Evolutionary conservation across 1,140 invertebrate species (phyloP).

Genomic region (Orussus abietinus): DNA sequence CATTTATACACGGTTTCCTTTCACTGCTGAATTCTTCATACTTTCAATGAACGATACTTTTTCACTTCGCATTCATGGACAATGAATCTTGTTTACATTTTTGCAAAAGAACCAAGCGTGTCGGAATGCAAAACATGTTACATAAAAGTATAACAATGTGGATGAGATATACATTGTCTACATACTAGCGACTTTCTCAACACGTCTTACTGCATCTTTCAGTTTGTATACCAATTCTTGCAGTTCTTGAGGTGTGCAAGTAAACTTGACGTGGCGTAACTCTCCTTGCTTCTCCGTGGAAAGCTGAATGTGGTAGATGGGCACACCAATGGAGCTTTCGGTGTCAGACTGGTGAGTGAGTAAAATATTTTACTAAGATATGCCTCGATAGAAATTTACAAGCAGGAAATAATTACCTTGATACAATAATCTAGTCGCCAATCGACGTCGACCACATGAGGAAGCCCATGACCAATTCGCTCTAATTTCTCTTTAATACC

Average conservation of each 20-base stretch:
- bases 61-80: no score
- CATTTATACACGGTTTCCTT: no score
- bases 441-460: constrained; percentile 62
- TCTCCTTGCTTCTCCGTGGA: constrained; percentile 47
- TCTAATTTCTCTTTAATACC: constrained; percentile 45
- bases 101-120: no score
- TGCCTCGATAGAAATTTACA: constrained; percentile 1
- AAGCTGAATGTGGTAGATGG: constrained; percentile 48
- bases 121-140: no score
- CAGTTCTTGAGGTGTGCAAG: constrained; percentile 60
- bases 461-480: constrained; percentile 51
- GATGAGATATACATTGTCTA: no score
- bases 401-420: constrained; percentile 45
- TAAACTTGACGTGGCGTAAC: constrained; percentile 55
- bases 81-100: no score
- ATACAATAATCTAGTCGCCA: constrained; percentile 62
- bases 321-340: constrained; percentile 38
- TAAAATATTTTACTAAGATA: constrained; percentile 4
- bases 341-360: constrained; percentile 46
- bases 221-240: constrained; percentile 66
- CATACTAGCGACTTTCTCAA: constrained; percentile 55
- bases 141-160: no score
- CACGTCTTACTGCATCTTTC: constrained; percentile 61
- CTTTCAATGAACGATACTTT: no score
- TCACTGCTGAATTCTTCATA: no score